These are phyloP conservation scores for Psammodynastes pulverulentus DNA, from an alignment of 2,113 vertebrate genomes.

Conservation along the genomic window DNA sequence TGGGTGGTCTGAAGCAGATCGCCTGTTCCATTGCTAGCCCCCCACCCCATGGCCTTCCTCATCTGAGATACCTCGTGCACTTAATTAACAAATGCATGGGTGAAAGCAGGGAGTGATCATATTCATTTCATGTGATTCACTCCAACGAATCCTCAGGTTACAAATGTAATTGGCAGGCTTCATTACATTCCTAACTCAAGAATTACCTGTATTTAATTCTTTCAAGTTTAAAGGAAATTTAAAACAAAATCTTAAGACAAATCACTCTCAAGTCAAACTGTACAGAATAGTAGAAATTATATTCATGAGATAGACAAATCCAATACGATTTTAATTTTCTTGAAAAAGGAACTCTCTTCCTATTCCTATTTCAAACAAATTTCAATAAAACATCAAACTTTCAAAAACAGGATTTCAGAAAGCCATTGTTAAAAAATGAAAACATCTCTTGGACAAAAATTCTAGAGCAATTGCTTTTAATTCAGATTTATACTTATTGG, in stretches of 20 bases:
- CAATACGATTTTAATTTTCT: not conserved
- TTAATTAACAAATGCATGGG: no score
- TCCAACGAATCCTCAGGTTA: no score
- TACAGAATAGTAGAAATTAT: not conserved
- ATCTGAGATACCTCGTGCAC: no score
- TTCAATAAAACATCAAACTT: not conserved
- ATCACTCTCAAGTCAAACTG: not conserved
- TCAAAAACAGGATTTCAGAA: not conserved
- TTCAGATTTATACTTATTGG: not conserved
- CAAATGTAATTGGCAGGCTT: no score
- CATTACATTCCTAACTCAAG: no score
- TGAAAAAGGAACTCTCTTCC: not conserved
- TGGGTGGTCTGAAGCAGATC: no score
- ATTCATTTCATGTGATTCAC: no score
- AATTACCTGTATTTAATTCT: not conserved
- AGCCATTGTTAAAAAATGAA: not conserved
- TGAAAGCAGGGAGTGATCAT: no score
- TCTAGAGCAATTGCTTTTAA: not conserved
- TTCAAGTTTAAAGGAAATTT: conserved; percentile 12
- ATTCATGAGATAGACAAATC: not conserved
- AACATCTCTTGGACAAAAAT: not conserved
- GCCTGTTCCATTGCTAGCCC: no score
- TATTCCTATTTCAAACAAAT: not conserved
- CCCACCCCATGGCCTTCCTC: no score
- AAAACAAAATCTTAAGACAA: not conserved